phyloP scores from a whole-genome alignment of 2,113 vertebrate genomes.

The Lichenostomus cassidix region DNA sequence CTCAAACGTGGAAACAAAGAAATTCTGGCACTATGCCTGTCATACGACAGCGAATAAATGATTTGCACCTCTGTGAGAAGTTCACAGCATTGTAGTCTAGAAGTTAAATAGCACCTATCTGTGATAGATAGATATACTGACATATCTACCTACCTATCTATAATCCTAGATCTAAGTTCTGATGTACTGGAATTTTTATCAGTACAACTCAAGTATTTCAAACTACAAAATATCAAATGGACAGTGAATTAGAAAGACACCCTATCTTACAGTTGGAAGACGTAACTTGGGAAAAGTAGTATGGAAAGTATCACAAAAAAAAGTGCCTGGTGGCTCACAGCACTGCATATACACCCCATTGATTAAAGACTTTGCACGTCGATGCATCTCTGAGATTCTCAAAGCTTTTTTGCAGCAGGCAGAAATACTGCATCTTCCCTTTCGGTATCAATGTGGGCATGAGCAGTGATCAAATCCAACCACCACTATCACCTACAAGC shows the following conservation, averaged over 20 bases:
- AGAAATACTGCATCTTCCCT: neutral
- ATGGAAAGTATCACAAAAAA: neutral
- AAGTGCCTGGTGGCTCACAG: neutral
- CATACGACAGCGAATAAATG: constrained; percentile 31
- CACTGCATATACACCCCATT: neutral
- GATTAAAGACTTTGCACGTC: neutral
- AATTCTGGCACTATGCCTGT: constrained; percentile 70
- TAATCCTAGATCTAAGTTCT: neutral
- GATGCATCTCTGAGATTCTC: neutral
- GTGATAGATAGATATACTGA: neutral
- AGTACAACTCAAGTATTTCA: constrained; percentile 9
- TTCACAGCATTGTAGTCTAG: constrained; percentile 33
- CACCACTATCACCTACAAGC: neutral
- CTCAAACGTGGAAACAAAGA: constrained; percentile 67
- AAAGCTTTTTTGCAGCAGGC: neutral
- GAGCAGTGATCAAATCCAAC: neutral
- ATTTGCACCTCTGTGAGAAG: constrained; percentile 60
- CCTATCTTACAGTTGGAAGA: constrained; percentile 22
- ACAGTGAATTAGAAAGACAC: neutral
- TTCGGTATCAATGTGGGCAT: neutral
- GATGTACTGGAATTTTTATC: neutral
- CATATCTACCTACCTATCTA: constrained; percentile 3
- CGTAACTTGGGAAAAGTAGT: neutral
- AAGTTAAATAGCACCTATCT: constrained; percentile 42
- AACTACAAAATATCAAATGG: constrained; percentile 25